These are phyloP conservation scores for Ecliptopera silaceata DNA, from an alignment of 2,888 invertebrate genomes.

Conservation along the genomic window DNA sequence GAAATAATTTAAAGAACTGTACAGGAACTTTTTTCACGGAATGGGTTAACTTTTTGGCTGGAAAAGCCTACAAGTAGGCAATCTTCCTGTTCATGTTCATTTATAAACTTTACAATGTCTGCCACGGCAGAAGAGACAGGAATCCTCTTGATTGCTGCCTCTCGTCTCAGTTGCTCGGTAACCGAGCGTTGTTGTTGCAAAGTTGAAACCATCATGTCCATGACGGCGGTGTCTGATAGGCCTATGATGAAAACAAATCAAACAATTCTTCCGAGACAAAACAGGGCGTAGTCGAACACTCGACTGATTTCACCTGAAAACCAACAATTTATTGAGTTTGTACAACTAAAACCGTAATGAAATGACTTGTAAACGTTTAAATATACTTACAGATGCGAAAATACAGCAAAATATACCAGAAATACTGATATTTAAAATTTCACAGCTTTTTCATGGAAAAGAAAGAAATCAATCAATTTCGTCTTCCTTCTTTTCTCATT, in stretches of 20 bases:
- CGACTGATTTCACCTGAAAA: conserved; percentile 42
- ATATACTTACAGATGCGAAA: not conserved
- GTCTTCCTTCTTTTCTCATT: too few species aligned
- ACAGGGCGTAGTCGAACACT: conserved; percentile 74
- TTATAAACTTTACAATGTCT: conserved; percentile 95
- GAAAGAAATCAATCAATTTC: too few species aligned
- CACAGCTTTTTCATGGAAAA: too few species aligned
- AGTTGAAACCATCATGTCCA: conserved; percentile 97
- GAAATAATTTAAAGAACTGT: conserved; percentile 86
- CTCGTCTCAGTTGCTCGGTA: conserved; percentile 96
- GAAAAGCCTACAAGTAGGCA: conserved; percentile 96
- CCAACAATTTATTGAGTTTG: conserved; percentile 5
- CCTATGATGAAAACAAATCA: conserved; percentile 87
- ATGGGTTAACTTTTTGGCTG: conserved; percentile 97
- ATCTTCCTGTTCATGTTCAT: conserved; percentile 96
- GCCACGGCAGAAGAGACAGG: conserved; percentile 95
- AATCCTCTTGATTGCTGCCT: conserved; percentile 93
- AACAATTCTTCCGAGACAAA: conserved; percentile 59
- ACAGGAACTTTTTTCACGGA: conserved; percentile 96
- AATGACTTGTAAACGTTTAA: not conserved
- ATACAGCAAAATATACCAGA: too few species aligned
- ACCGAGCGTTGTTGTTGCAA: conserved; percentile 96
- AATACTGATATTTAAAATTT: too few species aligned
- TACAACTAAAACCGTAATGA: conserved; percentile 2
- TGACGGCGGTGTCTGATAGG: conserved; percentile 94